phyloP scores from a whole-genome alignment of 1,140 invertebrate genomes.

The Asobara japonica region DNA sequence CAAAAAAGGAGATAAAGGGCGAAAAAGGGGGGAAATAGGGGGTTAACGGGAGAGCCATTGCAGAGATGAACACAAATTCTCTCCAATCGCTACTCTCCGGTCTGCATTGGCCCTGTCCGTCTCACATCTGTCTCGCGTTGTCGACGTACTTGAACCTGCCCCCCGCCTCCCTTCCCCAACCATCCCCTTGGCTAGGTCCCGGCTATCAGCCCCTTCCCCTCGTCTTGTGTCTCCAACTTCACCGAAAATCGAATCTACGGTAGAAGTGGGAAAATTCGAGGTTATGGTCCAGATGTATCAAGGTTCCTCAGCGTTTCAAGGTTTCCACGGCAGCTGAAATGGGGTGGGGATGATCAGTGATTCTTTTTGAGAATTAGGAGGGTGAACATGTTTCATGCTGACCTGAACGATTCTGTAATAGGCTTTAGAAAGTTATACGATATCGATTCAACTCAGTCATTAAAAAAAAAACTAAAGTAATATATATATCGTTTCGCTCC shows the following conservation, averaged over 20 bases:
- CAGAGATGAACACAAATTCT: neutral
- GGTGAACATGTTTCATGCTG: too few relatives aligned
- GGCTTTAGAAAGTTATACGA: too few relatives aligned
- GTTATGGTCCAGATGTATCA: slow-evolving; percentile 37
- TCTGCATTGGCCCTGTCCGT: neutral
- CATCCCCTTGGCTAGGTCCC: slow-evolving; percentile 9
- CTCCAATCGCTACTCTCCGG: neutral
- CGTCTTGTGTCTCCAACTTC: neutral
- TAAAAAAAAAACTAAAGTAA: too few relatives aligned
- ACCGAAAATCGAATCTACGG: slow-evolving; percentile 34
- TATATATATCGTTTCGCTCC: too few relatives aligned
- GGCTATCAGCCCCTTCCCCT: too few relatives aligned
- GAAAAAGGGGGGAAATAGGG: too few relatives aligned
- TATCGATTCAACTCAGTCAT: too few relatives aligned
- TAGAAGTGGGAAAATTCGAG: slow-evolving; percentile 28
- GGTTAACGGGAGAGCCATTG: slow-evolving; percentile 10
- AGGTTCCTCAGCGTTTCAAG: slow-evolving; percentile 34
- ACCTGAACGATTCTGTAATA: too few relatives aligned
- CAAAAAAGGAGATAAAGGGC: too few relatives aligned
- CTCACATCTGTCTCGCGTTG: slow-evolving; percentile 31
- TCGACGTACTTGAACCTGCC: slow-evolving; percentile 17
- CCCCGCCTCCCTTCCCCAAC: slow-evolving; percentile 12
- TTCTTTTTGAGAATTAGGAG: neutral
- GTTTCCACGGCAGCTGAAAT: slow-evolving; percentile 32
- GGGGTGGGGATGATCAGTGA: neutral